Conservation (phyloP, 1,140 invertebrate genomes). For the Dysdera silvatica region DNA sequence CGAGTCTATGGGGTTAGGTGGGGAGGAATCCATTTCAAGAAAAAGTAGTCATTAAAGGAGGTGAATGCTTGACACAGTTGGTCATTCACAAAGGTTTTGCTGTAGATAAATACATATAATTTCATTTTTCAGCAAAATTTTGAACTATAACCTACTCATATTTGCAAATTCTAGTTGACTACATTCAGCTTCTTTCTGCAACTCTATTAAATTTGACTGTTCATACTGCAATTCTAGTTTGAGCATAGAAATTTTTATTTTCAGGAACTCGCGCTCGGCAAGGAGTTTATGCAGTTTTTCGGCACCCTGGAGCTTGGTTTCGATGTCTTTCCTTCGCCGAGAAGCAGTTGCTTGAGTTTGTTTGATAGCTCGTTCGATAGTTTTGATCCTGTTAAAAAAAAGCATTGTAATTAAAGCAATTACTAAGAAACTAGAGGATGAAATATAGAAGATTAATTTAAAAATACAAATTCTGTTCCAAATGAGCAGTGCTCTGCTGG, state of each 20-base stretch:
- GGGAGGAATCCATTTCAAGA: too few relatives aligned
- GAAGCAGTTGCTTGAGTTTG: constrained; percentile 51
- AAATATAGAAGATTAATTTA: too few relatives aligned
- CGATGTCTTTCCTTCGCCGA: constrained; percentile 49
- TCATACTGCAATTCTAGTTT: constrained; percentile 34
- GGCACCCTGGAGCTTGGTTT: constrained; percentile 37
- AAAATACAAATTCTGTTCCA: too few relatives aligned
- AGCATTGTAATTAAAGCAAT: too few relatives aligned
- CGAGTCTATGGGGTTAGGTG: too few relatives aligned
- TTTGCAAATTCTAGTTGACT: constrained; percentile 50
- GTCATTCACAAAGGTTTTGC: too few relatives aligned
- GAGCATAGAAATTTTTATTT: constrained; percentile 39
- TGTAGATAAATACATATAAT: too few relatives aligned
- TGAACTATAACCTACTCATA: constrained; percentile 51
- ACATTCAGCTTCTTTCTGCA: constrained; percentile 29
- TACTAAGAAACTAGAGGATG: too few relatives aligned
- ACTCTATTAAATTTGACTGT: constrained; percentile 6
- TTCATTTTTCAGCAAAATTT: too few relatives aligned
- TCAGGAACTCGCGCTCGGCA: constrained; percentile 37
- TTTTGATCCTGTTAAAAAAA: constrained; percentile 48
- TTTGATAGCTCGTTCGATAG: constrained; percentile 52
- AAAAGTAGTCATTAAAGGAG: too few relatives aligned
- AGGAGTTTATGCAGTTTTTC: constrained; percentile 29
- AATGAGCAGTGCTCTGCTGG: too few relatives aligned
- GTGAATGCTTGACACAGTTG: too few relatives aligned